These are phyloP conservation scores for Apis dorsata DNA, from an alignment of 1,140 invertebrate genomes.

Conservation along the genomic window DNA sequence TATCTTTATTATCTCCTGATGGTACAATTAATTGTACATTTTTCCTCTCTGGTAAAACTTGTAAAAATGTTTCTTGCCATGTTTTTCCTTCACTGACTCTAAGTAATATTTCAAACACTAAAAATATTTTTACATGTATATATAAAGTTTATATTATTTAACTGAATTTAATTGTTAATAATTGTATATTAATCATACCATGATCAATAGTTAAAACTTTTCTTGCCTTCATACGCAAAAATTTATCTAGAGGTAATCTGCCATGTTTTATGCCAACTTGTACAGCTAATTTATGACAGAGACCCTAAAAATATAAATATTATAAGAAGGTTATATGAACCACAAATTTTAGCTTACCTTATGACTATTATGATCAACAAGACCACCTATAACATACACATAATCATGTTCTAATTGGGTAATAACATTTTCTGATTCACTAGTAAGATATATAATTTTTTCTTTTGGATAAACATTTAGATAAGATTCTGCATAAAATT, in stretches of 20 bases:
- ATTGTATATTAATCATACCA: conserved; percentile 82
- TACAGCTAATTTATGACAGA: conserved; percentile 90
- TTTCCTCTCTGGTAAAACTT: conserved; percentile 89
- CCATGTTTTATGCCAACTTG: conserved; percentile 91
- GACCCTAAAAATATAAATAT: conserved; percentile 82
- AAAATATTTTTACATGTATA: conserved; percentile 83
- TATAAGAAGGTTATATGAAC: conserved; percentile 23
- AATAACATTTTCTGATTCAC: conserved; percentile 95
- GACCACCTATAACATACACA: conserved; percentile 96
- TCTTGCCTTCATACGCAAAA: conserved; percentile 94
- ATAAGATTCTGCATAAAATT: conserved; percentile 85
- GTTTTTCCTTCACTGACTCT: conserved; percentile 87
- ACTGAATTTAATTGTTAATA: not conserved
- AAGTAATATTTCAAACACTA: conserved; percentile 96
- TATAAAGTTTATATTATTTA: conserved; percentile 17
- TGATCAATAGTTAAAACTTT: conserved; percentile 98
- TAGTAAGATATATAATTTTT: conserved; percentile 94
- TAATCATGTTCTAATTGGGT: conserved; percentile 87
- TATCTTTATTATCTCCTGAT: conserved; percentile 15
- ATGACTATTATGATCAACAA: conserved; percentile 98
- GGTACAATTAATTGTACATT: conserved; percentile 81
- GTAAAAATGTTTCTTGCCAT: conserved; percentile 92
- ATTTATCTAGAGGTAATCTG: conserved; percentile 93
- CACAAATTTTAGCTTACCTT: conserved; percentile 83
- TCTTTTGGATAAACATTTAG: conserved; percentile 87